Evolutionary conservation across 2,888 invertebrate species (phyloP).

Genomic region (Apamea epomidion): DNA sequence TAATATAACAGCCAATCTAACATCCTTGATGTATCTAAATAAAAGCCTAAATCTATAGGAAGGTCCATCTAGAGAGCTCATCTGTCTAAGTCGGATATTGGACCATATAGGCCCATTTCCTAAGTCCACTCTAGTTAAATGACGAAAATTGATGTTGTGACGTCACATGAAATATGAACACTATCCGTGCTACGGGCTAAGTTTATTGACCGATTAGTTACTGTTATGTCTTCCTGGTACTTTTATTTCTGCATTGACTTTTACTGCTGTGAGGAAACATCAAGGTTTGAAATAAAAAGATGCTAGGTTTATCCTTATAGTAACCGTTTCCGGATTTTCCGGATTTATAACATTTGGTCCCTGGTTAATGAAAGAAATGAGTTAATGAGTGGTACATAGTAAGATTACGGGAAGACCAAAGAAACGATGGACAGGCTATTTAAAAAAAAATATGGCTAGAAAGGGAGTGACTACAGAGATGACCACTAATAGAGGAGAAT

Average conservation of each 20-base stretch:
- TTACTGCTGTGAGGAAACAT: not conserved
- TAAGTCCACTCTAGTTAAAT: constrained; percentile 13
- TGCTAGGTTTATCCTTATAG: not conserved
- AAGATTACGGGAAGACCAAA: not conserved
- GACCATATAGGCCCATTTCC: constrained; percentile 48
- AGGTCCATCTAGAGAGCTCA: constrained; percentile 2
- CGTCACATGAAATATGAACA: constrained; percentile 1
- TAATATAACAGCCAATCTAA: not conserved
- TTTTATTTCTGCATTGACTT: not conserved
- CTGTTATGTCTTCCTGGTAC: constrained; percentile 3
- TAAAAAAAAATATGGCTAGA: not conserved
- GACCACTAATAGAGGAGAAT: not conserved
- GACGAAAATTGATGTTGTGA: constrained; percentile 4
- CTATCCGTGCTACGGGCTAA: not conserved
- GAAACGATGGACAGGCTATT: not conserved
- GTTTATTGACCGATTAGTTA: constrained; percentile 10
- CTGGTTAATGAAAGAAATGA: not conserved
- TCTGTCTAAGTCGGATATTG: constrained; percentile 44
- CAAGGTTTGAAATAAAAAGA: not conserved
- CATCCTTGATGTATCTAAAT: not conserved
- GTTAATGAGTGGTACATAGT: not conserved
- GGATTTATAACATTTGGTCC: not conserved
- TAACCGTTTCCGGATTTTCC: not conserved
- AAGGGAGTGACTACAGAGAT: not conserved
- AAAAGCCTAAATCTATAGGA: not conserved